Evolutionary conservation across 37 sponge, comb jelly and placozoan genomes (phyloP).

Genomic region (Lycopodina hypogea): DNA sequence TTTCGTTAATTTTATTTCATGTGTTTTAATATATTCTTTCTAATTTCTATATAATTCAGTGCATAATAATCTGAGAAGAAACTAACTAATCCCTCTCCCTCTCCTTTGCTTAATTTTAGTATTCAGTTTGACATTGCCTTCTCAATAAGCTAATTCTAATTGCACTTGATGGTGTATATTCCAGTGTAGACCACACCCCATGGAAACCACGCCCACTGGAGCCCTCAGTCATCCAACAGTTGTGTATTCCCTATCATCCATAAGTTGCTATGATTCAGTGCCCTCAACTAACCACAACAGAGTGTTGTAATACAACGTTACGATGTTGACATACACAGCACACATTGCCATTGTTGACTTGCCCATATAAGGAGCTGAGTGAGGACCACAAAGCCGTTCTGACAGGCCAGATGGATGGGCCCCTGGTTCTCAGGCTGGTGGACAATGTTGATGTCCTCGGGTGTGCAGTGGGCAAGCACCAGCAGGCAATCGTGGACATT

Average conservation of each 20-base stretch:
- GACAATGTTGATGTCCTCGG: conserved; percentile 61
- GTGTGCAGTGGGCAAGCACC: conserved; percentile 59
- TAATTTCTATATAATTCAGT: no score
- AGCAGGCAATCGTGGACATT: conserved; percentile 11
- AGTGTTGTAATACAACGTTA: neutral
- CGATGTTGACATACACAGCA: neutral
- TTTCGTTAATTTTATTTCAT: no score
- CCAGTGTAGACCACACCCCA: no score
- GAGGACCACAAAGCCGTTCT: conserved; percentile 36
- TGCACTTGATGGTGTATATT: no score
- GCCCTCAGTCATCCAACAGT: no score
- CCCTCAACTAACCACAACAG: neutral
- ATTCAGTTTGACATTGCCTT: no score
- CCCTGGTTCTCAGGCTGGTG: conserved; percentile 33
- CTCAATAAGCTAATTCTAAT: no score
- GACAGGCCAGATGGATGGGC: conserved; percentile 62
- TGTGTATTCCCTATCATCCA: no score
- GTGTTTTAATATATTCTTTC: no score
- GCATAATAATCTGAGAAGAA: no score
- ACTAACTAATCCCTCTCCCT: no score
- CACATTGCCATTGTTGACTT: neutral
- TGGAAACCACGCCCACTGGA: neutral
- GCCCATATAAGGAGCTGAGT: conserved; percentile 77
- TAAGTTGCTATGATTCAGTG: neutral
- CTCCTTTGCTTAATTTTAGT: no score